A percentile compares a stretch with the other conserved stretches of the same genome.
phyloP scores from a whole-genome alignment of 1,140 invertebrate species.

The Gyrodactylus bullatarudis region DNA sequence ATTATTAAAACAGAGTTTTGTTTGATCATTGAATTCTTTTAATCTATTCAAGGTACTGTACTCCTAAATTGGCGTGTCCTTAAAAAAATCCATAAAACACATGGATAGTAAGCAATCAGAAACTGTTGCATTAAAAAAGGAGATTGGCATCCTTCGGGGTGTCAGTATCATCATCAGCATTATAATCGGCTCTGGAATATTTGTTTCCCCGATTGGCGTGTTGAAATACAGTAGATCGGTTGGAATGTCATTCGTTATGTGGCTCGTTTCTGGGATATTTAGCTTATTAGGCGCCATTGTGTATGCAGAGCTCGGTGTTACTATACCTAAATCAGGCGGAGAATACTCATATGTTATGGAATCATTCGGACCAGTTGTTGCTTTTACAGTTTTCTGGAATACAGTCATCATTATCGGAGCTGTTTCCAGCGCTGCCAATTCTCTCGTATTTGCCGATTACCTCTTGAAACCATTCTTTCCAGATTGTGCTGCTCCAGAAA shows the following conservation, averaged over 20 bases:
- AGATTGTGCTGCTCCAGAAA: conserved; percentile 15
- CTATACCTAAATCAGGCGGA: conserved; percentile 16
- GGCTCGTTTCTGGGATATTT: conserved; percentile 40
- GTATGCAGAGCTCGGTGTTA: conserved; percentile 17
- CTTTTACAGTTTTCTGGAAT: conserved; percentile 11
- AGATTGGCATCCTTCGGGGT: conserved; percentile 3
- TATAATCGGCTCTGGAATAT: conserved; percentile 40
- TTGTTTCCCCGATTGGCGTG: conserved; percentile 67
- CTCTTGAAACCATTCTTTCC: conserved; percentile 18
- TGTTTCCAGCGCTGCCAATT: conserved; percentile 22
- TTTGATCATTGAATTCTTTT: no score
- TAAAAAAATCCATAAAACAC: no score
- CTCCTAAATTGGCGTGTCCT: no score
- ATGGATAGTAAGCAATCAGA: background rate
- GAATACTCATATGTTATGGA: conserved; percentile 16
- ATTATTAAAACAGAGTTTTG: no score
- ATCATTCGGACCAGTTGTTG: conserved; percentile 11
- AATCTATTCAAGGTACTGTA: no score
- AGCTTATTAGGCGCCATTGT: conserved; percentile 29
- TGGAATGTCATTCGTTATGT: conserved; percentile 41
- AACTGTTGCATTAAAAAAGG: background rate
- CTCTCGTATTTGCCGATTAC: conserved; percentile 19
- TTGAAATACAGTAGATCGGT: conserved; percentile 44
- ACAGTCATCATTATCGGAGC: conserved; percentile 35
- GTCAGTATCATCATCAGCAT: conserved; percentile 15